Conservation (phyloP, 1,140 invertebrate genomes). For the Bombus confusus region DNA sequence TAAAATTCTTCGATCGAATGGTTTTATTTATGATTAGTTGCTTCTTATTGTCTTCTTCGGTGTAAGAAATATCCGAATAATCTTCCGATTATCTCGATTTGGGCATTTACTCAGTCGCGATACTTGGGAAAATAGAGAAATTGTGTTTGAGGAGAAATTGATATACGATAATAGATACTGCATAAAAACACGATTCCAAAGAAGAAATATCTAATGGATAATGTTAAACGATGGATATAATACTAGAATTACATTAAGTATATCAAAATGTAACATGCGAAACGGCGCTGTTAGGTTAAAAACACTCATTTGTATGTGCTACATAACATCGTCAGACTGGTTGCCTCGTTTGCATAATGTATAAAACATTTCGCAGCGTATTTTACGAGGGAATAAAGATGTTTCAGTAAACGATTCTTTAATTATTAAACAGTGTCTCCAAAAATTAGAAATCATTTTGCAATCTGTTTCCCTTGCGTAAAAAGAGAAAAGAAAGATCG, state of each 20-base stretch:
- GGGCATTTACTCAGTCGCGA: not conserved
- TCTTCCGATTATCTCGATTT: not conserved
- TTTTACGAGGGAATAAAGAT: not conserved
- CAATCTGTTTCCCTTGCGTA: not conserved
- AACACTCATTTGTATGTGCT: too few species aligned
- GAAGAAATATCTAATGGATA: too few species aligned
- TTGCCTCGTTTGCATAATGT: not conserved
- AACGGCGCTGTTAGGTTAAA: too few species aligned
- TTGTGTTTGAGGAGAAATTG: not conserved
- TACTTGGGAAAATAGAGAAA: not conserved
- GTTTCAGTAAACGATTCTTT: not conserved
- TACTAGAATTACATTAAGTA: too few species aligned
- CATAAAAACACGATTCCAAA: too few species aligned
- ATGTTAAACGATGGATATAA: too few species aligned
- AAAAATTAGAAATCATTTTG: not conserved
- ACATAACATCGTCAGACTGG: too few species aligned
- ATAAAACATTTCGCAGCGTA: not conserved
- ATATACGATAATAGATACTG: too few species aligned
- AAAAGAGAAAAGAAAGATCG: not conserved
- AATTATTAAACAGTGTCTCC: not conserved
- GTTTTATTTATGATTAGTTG: not conserved
- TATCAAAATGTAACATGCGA: too few species aligned
- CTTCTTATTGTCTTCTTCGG: too few species aligned
- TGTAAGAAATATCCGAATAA: too few species aligned
- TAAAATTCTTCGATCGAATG: constrained; percentile 8